Evolutionary conservation across 2,888 invertebrate species (phyloP).

Genomic region (Callimorpha dominula): DNA sequence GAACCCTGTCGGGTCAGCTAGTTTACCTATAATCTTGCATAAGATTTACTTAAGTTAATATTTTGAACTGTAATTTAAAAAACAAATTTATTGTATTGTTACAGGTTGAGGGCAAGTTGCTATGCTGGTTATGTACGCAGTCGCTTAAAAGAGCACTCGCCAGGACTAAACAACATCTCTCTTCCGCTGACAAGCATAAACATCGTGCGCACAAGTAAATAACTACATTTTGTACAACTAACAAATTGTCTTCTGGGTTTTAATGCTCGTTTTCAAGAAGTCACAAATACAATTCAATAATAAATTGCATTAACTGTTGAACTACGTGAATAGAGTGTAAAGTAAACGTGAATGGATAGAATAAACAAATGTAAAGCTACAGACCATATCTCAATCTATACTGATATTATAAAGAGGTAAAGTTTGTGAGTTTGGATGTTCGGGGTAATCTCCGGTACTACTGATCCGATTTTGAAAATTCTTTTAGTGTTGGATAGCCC

Average conservation of each 20-base stretch:
- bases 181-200: slow-evolving; percentile 87
- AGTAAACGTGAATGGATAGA: not conserved
- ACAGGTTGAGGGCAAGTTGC: slow-evolving; percentile 97
- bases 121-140: slow-evolving; percentile 98
- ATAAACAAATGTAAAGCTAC: not conserved
- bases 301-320: not conserved
- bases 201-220: slow-evolving; percentile 84
- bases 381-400: too few relatives aligned
- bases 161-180: slow-evolving; percentile 94
- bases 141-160: slow-evolving; percentile 97
- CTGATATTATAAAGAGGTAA: too few relatives aligned
- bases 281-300: not conserved
- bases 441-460: too few relatives aligned
- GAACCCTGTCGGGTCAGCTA: too few relatives aligned
- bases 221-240: not conserved
- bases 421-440: too few relatives aligned
- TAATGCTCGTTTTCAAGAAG: too few relatives aligned
- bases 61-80: not conserved
- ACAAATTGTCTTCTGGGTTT: not conserved
- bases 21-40: too few relatives aligned
- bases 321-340: too few relatives aligned
- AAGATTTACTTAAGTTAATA: too few relatives aligned
- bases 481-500: too few relatives aligned
- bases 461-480: too few relatives aligned
- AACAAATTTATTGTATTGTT: slow-evolving; percentile 18